Conservation (phyloP, 2,113 vertebrate species). For the Steatornis caripensis region DNA sequence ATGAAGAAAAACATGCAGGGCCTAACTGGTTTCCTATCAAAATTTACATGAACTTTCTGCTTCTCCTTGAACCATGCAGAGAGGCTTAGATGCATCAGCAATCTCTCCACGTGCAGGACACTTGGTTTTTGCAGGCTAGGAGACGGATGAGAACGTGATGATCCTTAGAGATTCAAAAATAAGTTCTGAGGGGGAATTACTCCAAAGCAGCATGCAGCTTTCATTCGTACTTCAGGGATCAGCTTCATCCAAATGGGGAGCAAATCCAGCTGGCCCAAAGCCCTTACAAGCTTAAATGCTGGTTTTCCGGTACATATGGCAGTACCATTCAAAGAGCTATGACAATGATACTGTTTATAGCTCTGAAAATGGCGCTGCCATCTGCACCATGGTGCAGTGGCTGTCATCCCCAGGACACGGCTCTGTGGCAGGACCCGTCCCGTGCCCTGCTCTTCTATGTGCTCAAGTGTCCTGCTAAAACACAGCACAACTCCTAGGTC, state of each 20-base stretch:
- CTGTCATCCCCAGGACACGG: not conserved
- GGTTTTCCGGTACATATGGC: conserved; percentile 81
- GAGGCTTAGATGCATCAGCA: not conserved
- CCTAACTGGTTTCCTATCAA: not conserved
- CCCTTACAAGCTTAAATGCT: conserved; percentile 21
- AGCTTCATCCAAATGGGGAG: not conserved
- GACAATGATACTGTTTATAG: conserved; percentile 84
- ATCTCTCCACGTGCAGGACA: not conserved
- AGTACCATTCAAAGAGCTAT: conserved; percentile 98
- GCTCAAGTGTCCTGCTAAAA: not conserved
- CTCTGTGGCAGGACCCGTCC: not conserved
- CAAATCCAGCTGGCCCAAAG: conserved; percentile 27
- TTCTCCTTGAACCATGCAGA: not conserved
- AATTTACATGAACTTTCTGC: not conserved
- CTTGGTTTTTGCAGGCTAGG: not conserved
- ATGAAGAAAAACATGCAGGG: not conserved
- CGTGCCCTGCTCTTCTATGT: not conserved
- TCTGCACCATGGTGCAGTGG: conserved; percentile 72
- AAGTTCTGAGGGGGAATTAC: not conserved
- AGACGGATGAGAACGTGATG: not conserved
- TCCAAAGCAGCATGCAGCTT: not conserved
- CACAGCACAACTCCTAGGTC: not conserved
- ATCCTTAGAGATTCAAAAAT: not conserved
- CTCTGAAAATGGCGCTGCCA: conserved; percentile 92
- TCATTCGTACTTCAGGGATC: conserved; percentile 22